These are phyloP conservation scores for Drosophila greeni DNA, from an alignment of 2,888 invertebrate genomes.

Conservation along the genomic window DNA sequence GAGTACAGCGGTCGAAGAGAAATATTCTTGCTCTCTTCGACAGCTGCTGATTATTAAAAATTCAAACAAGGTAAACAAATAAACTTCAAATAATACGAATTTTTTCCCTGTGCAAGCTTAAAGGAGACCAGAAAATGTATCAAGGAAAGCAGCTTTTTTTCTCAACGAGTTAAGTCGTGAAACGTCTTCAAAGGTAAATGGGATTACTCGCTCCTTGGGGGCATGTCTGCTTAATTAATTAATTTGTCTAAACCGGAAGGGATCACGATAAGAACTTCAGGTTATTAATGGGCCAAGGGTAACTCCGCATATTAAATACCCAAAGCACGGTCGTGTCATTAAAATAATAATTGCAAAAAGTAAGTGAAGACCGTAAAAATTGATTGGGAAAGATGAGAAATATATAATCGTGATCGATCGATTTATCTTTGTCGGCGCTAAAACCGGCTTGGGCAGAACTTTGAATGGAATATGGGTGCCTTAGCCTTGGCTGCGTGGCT, in stretches of 20 bases:
- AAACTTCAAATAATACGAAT: not conserved
- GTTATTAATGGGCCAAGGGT: slow-evolving; percentile 18
- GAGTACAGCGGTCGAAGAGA: not conserved
- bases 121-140: not conserved
- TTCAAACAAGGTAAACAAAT: not conserved
- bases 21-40: not conserved
- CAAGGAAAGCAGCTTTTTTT: slow-evolving; percentile 17
- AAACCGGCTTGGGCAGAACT: slow-evolving; percentile 27
- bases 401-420: slow-evolving; percentile 15
- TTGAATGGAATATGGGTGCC: slow-evolving; percentile 4
- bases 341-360: slow-evolving; percentile 16
- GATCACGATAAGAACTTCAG: slow-evolving; percentile 6
- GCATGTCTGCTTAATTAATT: slow-evolving; percentile 17
- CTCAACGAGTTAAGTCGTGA: not conserved
- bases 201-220: slow-evolving; percentile 10
- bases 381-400: slow-evolving; percentile 5
- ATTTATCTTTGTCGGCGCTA: not conserved
- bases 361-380: slow-evolving; percentile 7
- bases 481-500: not conserved
- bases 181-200: slow-evolving; percentile 9
- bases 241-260: slow-evolving; percentile 21
- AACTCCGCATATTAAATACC: slow-evolving; percentile 24
- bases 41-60: not conserved
- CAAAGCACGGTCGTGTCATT: slow-evolving; percentile 6
- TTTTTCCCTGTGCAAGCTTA: not conserved